Percentiles rank a stretch among this genome's conserved stretches.
Evolutionary conservation across 2,113 vertebrate species (phyloP).

Genomic region (Mastomys natalensis): DNA sequence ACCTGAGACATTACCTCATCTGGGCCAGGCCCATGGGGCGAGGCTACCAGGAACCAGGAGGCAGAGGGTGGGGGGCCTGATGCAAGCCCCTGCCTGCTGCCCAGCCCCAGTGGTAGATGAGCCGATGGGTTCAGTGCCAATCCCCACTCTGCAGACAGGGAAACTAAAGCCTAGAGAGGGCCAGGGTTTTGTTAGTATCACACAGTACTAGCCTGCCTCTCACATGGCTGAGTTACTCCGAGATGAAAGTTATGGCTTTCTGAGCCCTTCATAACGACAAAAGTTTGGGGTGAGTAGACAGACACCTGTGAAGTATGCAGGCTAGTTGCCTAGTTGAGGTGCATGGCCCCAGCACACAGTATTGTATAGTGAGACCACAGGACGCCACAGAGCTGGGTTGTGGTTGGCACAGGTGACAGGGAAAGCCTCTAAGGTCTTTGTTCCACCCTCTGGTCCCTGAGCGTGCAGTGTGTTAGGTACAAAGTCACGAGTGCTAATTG

Average conservation of each 20-base stretch:
- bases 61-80: neutral
- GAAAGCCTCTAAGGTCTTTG: conserved; percentile 47
- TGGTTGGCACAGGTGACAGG: conserved; percentile 9
- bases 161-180: conserved; percentile 9
- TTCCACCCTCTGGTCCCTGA: conserved; percentile 40
- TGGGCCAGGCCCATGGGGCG: conserved; percentile 54
- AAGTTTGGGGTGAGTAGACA: neutral
- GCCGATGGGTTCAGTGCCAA: neutral
- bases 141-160: neutral
- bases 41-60: conserved; percentile 31
- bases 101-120: neutral
- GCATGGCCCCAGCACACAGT: neutral
- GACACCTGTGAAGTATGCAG: neutral
- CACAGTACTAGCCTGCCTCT: neutral
- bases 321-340: neutral
- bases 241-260: neutral
- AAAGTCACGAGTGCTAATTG: conserved; percentile 75
- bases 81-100: conserved; percentile 2
- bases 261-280: neutral
- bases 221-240: neutral
- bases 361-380: neutral
- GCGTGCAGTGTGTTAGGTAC: conserved; percentile 18
- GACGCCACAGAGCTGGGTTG: neutral
- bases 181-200: neutral
- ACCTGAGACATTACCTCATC: conserved; percentile 79